These are phyloP conservation scores for Basileuterus tristriatus DNA, from an alignment of 2,797 vertebrate genomes.

Conservation along the genomic window DNA sequence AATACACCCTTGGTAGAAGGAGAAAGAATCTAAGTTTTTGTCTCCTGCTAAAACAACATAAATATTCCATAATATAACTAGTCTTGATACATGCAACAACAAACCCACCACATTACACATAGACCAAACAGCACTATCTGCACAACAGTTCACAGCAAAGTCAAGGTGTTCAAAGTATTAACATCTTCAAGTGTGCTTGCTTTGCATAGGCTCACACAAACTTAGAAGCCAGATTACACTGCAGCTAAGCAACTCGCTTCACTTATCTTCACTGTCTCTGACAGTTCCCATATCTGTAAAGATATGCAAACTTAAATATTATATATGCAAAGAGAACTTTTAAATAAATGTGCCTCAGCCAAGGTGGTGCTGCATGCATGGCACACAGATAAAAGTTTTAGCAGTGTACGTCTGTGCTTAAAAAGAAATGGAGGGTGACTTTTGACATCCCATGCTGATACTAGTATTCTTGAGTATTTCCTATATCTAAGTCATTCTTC, in stretches of 20 bases:
- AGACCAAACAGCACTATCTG: background rate
- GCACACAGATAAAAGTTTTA: background rate
- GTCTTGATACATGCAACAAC: background rate
- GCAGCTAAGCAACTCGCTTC: background rate
- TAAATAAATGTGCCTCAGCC: background rate
- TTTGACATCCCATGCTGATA: background rate
- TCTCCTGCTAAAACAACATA: background rate
- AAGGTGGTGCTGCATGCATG: background rate
- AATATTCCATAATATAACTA: background rate
- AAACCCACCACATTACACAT: background rate
- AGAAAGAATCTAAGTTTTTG: background rate
- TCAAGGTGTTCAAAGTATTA: background rate
- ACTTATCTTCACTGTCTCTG: background rate
- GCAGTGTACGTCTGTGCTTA: background rate
- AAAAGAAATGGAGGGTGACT: background rate
- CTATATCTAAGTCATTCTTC: background rate
- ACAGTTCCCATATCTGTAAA: background rate
- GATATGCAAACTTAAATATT: background rate
- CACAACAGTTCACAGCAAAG: background rate
- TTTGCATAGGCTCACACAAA: background rate
- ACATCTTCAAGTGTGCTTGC: background rate
- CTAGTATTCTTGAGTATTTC: background rate
- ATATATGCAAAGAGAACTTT: background rate
- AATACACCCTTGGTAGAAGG: background rate
- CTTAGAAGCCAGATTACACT: background rate